Base-by-base conservation (phyloP, 2,888 invertebrate genomes). In the Andrena bicolor region DNA sequence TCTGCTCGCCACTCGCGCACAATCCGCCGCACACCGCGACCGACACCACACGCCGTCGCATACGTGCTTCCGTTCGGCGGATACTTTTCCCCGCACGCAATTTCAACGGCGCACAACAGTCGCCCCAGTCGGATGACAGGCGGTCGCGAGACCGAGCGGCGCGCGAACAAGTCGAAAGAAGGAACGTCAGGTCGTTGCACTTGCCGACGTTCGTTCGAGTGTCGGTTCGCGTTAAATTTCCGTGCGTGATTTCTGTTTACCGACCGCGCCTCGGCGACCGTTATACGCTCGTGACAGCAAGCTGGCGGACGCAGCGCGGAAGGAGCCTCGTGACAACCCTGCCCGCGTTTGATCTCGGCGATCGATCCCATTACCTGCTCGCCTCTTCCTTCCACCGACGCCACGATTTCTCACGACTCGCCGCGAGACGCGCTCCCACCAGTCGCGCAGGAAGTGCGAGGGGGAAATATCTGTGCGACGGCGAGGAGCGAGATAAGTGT, bases 141-240 rank as follows among this genome's bases (percentile, higher is more conserved):
- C 30, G 28, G 26, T 41, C 13, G 65, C 23, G 26, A 48, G 3
- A 41, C 6, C 13, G 10, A 35, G 6, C 7, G 58, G 16, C 10
- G 20, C 49, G 26, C 6, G 13, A 41, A 30, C 35, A 20, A 53
- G 53, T 16, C n/a, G 60, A 61, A 61, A 56, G 68, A 30, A 30
- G 6, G 35, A 68, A 49, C 10, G 58, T 80, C 64, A 51, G 86
- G 86, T 86, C 86, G 68, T 86, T 86, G 86, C 80, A 84, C 86
- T 68, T 32, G 35, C 53, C 56, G 16, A 7, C 69, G 71, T 61
- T 56, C 56, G 73, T 61, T 61, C 51, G 60, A 75, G 75, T 49
- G 80, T 51, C 72, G 72, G 64, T n/a, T n/a, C 75, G 61, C 64
- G 66, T 80, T 82, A 77, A 84, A 82, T 84, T 71, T 76, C 79